Evolutionary conservation across 2,797 vertebrate genomes (phyloP).

Genomic region (Otolemur crassicaudatus): DNA sequence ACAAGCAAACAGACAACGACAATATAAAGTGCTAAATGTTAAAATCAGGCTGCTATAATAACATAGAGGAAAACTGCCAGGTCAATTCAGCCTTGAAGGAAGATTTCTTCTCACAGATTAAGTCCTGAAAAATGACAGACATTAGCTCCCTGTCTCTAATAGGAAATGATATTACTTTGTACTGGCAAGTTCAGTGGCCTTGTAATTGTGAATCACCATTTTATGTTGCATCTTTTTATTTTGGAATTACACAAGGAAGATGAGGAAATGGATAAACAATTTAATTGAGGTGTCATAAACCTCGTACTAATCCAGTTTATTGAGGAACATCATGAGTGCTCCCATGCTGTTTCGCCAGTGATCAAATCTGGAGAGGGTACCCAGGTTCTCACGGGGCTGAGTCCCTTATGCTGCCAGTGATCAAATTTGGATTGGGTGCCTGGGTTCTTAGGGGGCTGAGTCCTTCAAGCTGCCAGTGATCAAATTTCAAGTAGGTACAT

Average conservation of each 20-base stretch:
- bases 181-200: not conserved
- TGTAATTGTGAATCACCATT: not conserved
- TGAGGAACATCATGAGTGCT: not conserved
- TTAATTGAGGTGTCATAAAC: not conserved
- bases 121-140: not conserved
- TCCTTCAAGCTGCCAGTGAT: not conserved
- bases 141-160: not conserved
- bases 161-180: slow-evolving; percentile 12
- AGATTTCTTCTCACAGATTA: not conserved
- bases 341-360: not conserved
- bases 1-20: not conserved
- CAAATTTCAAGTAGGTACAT: not conserved
- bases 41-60: not conserved
- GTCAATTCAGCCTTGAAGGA: not conserved
- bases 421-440: too few species aligned
- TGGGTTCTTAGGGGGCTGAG: too few species aligned
- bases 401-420: not conserved
- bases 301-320: not conserved
- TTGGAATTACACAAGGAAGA: not conserved
- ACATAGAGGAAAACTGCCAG: not conserved
- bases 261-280: not conserved
- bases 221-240: not conserved
- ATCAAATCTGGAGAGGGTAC: not conserved
- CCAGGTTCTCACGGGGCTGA: not conserved
- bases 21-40: not conserved